Evolutionary conservation across 1,140 invertebrate species (phyloP).

Genomic region (Caenorhabditis latens): DNA sequence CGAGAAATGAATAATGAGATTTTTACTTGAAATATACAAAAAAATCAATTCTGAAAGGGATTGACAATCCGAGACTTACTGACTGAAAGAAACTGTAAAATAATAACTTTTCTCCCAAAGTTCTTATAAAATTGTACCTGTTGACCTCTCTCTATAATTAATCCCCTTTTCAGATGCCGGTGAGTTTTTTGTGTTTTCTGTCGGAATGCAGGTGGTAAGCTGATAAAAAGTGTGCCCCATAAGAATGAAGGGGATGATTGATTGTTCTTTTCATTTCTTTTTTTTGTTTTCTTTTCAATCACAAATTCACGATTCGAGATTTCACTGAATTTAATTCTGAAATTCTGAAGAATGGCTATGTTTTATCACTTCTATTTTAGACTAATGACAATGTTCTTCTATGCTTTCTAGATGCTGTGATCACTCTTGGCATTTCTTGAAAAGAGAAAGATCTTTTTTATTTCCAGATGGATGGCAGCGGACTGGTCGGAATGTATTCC

Average conservation of each 20-base stretch:
- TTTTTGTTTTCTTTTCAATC: neutral
- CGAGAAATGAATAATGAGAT: no score
- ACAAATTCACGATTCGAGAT: neutral
- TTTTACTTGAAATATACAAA: no score
- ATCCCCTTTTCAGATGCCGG: conserved; percentile 73
- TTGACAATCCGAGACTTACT: no score
- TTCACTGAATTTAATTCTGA: neutral
- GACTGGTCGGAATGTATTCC: conserved; percentile 60
- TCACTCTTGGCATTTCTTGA: neutral
- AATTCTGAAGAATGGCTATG: conserved; percentile 1
- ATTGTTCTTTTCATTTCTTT: neutral
- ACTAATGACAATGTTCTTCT: conserved; percentile 26
- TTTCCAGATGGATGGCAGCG: conserved; percentile 74
- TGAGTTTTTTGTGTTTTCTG: conserved; percentile 80
- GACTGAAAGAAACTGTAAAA: no score
- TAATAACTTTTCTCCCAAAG: no score
- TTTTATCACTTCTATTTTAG: neutral
- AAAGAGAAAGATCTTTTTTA: conserved; percentile 16
- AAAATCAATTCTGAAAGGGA: no score
- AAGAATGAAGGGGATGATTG: conserved; percentile 43
- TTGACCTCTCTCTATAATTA: neutral
- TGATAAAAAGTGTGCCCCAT: conserved; percentile 77
- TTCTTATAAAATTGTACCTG: no score
- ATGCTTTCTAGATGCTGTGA: conserved; percentile 48
- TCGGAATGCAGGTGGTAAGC: conserved; percentile 78